These are phyloP conservation scores for Therioaphis trifolii DNA, from an alignment of 2,888 invertebrate species.

Conservation along the genomic window DNA sequence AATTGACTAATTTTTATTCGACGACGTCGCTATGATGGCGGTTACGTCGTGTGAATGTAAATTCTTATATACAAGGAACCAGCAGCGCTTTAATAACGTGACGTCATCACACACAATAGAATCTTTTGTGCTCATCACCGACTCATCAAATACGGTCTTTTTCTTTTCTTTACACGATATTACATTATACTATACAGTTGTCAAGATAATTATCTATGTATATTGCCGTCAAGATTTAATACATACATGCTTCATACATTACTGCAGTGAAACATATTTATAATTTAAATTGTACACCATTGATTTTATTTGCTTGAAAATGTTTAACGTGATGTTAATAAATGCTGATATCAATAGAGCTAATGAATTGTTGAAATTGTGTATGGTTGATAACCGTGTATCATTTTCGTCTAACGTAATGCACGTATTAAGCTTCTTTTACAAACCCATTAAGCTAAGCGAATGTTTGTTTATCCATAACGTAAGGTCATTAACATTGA, in stretches of 20 bases:
- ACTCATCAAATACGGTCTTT: constrained; percentile 39
- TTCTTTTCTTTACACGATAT: constrained; percentile 23
- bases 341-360: neutral
- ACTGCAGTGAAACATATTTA: neutral
- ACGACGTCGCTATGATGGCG: neutral
- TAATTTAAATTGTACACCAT: neutral
- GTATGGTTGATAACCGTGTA: neutral
- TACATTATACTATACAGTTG: constrained; percentile 55
- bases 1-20: constrained; percentile 24
- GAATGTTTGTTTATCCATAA: constrained; percentile 48
- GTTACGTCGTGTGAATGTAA: constrained; percentile 35
- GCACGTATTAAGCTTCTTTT: neutral
- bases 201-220: constrained; percentile 32
- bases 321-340: neutral
- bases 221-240: neutral
- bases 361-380: neutral
- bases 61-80: constrained; percentile 46
- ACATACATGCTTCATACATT: neutral
- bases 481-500: constrained; percentile 45
- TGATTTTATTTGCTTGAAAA: neutral
- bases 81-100: constrained; percentile 59
- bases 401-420: neutral
- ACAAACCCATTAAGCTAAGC: constrained; percentile 46
- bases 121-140: constrained; percentile 51
- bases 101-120: constrained; percentile 60